Evolutionary conservation across 2,113 vertebrate species (phyloP).

Genomic region (Pseudorasbora parva): DNA sequence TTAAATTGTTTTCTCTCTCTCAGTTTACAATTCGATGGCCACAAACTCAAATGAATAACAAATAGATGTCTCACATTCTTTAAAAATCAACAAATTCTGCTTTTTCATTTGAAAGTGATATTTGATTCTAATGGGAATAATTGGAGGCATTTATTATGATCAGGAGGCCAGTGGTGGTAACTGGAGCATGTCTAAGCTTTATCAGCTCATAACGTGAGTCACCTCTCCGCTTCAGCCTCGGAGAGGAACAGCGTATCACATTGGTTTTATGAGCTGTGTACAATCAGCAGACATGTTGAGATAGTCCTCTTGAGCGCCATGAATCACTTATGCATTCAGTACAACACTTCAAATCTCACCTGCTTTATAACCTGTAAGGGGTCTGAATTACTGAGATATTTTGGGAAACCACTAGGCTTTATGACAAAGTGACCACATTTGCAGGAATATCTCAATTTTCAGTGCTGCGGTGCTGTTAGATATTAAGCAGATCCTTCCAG

Average conservation of each 20-base stretch:
- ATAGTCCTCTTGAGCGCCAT: neutral
- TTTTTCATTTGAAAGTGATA: conserved; percentile 25
- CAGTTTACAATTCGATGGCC: neutral
- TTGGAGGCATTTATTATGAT: conserved; percentile 52
- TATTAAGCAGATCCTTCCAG: neutral
- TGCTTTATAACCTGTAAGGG: neutral
- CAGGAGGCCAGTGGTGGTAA: conserved; percentile 43
- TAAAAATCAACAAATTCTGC: neutral
- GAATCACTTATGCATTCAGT: neutral
- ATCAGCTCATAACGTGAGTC: conserved; percentile 36
- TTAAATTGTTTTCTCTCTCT: neutral
- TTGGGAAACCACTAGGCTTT: neutral
- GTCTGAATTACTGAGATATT: conserved; percentile 1
- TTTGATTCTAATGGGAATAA: conserved; percentile 50
- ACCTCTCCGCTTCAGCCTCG: neutral
- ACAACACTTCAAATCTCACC: neutral
- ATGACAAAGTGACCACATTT: neutral
- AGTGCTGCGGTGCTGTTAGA: neutral
- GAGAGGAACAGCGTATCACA: neutral
- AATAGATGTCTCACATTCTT: too few species aligned
- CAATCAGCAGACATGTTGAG: neutral
- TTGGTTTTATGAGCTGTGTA: conserved; percentile 12
- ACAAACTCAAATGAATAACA: neutral
- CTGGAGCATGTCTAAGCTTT: conserved; percentile 50
- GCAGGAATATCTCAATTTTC: conserved; percentile 8